Evolutionary conservation across 1,140 invertebrate species (phyloP), one percentile per base, ranked within the genome.

Genomic region (Drosophila virilis): DNA sequence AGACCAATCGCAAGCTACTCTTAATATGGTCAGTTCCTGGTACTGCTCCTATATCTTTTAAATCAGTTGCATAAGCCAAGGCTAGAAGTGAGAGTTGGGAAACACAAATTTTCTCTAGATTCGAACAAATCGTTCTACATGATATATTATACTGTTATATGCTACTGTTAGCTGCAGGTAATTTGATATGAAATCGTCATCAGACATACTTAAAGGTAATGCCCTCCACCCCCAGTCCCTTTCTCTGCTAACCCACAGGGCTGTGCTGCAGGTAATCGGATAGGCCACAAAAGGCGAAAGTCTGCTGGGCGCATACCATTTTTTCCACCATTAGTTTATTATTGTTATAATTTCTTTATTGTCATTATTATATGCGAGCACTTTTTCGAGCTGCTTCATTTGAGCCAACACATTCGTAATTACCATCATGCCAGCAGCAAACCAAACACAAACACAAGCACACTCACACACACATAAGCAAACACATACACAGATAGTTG

Each of bases 291-390:
- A 75, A 70, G 73, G 83, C 83, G 83, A 86, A 86, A 86, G 84
- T 88, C 74, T 72, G 22, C 22, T 5, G 22, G 58, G 22, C 62
- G 45, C 51, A 48, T 48, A 60, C 46, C 65, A 77, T 77, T 64
- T 59, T 61, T 62, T 55, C 57, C 43, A 45, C 77, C 54, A 86
- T 88, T 86, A 85, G 80, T 84, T 85, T 80, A 78, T 84, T 80
- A 84, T 84, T 86, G 83, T 86, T 88, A 86, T 88, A 89, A 86
- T 88, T 88, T 88, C 73, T 86, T 86, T 86, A 84, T 85, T 84
- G 77, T 85, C 77, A 85, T 77, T 84, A 74, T 82, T 50, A 74
- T 48, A 70, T 64, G 78, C 48, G 79, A 73, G 62, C 78, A 80
- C 66, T 59, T 61, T 68, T 70, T 45, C 37, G 57, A 62, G 72